A percentile compares a stretch with the other conserved stretches of the same genome.
Evolutionary conservation across 2,113 vertebrate species (phyloP).

Genomic region (Mobula birostris): DNA sequence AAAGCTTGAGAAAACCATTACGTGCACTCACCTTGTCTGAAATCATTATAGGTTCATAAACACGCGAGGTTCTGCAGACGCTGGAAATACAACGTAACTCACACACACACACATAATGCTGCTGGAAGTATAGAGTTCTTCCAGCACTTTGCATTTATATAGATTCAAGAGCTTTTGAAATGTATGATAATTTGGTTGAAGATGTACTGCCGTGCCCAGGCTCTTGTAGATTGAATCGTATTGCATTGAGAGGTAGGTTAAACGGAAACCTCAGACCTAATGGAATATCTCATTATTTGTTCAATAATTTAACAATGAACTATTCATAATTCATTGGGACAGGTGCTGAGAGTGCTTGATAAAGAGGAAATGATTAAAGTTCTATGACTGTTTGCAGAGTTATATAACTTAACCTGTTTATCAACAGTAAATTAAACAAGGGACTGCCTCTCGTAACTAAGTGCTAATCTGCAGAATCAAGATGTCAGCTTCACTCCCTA

Average conservation of each 20-base stretch:
- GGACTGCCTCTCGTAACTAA: not conserved
- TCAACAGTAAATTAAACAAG: not conserved
- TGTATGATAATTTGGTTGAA: not conserved
- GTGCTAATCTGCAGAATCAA: not conserved
- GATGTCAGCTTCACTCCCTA: no score
- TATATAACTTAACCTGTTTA: not conserved
- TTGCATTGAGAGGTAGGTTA: not conserved
- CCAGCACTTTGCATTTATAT: no score
- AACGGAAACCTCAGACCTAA: not conserved
- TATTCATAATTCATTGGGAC: constrained; percentile 14
- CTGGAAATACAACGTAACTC: no score
- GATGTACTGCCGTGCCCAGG: not conserved
- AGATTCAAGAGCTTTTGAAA: no score
- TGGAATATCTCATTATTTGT: constrained; percentile 13
- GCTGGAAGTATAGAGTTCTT: no score
- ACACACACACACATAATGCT: no score
- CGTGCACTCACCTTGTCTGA: no score
- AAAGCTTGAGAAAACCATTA: no score
- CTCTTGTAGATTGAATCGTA: not conserved
- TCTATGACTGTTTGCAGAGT: not conserved
- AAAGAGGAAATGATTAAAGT: not conserved
- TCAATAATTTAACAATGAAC: constrained; percentile 21
- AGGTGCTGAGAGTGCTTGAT: not conserved
- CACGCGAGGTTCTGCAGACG: no score
- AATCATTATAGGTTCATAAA: no score